Conservation (phyloP, 2,113 vertebrate genomes). For the Heliornis fulica region DNA sequence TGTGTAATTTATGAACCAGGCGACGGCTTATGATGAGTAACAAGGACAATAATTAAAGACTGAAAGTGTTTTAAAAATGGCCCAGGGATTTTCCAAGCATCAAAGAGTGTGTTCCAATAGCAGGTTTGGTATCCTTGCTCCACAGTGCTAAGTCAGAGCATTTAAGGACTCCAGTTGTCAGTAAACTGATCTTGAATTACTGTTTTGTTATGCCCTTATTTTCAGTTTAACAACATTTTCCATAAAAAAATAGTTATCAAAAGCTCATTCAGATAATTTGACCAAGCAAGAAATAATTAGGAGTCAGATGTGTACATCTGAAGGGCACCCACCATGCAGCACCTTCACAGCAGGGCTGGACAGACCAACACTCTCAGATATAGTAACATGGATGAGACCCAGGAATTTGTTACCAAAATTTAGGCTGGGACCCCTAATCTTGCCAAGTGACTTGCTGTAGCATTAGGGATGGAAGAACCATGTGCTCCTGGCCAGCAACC, state of each 20-base stretch:
- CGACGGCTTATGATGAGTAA: slow-evolving; percentile 18
- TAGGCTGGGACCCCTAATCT: neutral
- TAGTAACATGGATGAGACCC: neutral
- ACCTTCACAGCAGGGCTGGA: neutral
- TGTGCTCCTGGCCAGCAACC: neutral
- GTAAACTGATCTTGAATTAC: slow-evolving; percentile 60
- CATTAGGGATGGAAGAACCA: neutral
- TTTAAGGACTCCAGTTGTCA: slow-evolving; percentile 53
- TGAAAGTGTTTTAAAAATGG: neutral
- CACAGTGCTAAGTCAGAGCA: neutral
- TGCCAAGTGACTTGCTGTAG: neutral
- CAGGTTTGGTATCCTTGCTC: neutral
- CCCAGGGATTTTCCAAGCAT: slow-evolving; percentile 26
- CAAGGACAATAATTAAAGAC: slow-evolving; percentile 45
- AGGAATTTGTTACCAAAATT: neutral
- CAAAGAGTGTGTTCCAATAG: slow-evolving; percentile 10
- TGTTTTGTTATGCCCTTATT: slow-evolving; percentile 63
- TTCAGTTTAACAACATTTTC: slow-evolving; percentile 62
- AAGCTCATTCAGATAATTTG: slow-evolving; percentile 62
- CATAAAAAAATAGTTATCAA: slow-evolving; percentile 57
- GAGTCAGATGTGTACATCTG: neutral
- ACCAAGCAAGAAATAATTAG: slow-evolving; percentile 19
- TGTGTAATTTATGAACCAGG: slow-evolving; percentile 6
- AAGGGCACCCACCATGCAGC: neutral
- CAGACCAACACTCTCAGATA: neutral